phyloP scores from a whole-genome alignment of 2,888 invertebrate genomes.

The Rhyacophila evoluta region DNA sequence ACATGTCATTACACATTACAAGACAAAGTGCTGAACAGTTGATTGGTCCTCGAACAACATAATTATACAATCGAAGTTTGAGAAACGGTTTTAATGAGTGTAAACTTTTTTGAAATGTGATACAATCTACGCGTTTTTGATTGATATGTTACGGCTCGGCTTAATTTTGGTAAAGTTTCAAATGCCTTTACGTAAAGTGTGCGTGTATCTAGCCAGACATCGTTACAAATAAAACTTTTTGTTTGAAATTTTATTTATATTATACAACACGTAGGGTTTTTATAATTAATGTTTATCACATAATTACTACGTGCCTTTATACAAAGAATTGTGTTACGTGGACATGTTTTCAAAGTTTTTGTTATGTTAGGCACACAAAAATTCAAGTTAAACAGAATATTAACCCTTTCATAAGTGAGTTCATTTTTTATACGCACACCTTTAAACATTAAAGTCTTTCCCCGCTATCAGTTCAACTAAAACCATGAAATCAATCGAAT shows the following conservation, averaged over 20 bases:
- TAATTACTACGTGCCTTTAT: too few species aligned
- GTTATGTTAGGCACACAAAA: too few species aligned
- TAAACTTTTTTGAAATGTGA: slow-evolving; percentile 6
- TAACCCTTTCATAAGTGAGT: too few species aligned
- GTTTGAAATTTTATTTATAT: not conserved
- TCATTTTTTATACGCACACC: too few species aligned
- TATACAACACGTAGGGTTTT: not conserved
- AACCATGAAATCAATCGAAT: too few species aligned
- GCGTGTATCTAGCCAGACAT: not conserved
- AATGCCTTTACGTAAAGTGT: not conserved
- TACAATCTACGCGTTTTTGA: not conserved
- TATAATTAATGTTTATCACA: too few species aligned
- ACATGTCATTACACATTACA: slow-evolving; percentile 26
- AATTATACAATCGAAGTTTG: not conserved
- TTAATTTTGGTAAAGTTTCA: not conserved
- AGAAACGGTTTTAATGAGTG: not conserved
- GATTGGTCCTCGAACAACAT: slow-evolving; percentile 5
- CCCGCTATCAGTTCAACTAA: too few species aligned
- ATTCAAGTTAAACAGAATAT: too few species aligned
- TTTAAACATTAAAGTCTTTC: too few species aligned
- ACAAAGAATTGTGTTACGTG: too few species aligned
- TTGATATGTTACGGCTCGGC: not conserved
- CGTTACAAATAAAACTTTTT: not conserved
- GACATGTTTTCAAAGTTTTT: too few species aligned
- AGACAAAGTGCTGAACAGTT: slow-evolving; percentile 2